Percentiles rank a stretch among this genome's conserved stretches.
Evolutionary conservation across 2,797 vertebrate species (phyloP).

Genomic region (Fringilla coelebs): DNA sequence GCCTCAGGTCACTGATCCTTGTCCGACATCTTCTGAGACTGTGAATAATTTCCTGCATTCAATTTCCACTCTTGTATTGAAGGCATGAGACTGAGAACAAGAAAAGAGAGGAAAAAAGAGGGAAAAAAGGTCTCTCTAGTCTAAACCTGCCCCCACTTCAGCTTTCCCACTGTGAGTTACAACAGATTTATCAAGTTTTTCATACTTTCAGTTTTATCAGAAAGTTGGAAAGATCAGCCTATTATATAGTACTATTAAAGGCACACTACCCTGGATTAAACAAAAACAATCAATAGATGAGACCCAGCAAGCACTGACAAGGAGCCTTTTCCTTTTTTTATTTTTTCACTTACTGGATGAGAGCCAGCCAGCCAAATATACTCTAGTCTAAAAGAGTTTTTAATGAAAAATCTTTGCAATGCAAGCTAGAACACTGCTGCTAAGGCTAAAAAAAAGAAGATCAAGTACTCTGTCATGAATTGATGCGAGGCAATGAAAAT

Average conservation of each 20-base stretch:
- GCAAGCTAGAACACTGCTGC: conserved; percentile 39
- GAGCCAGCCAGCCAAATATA: neutral
- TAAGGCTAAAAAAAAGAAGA: conserved; percentile 15
- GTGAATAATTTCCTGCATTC: conserved; percentile 6
- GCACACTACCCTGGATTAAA: neutral
- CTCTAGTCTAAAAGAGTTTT: neutral
- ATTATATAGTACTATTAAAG: neutral
- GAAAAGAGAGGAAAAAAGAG: neutral
- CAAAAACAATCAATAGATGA: neutral
- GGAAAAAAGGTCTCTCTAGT: neutral
- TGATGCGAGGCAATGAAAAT: conserved; percentile 64
- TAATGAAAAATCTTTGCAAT: conserved; percentile 34
- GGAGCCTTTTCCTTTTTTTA: neutral
- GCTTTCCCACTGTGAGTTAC: neutral
- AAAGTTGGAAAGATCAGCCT: neutral
- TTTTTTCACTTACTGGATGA: neutral
- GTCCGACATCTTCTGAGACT: conserved; percentile 34
- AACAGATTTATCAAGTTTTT: neutral
- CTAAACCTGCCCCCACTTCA: fast-evolving
- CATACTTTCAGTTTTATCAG: neutral
- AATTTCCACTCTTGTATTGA: neutral
- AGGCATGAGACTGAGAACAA: neutral
- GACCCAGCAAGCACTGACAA: neutral
- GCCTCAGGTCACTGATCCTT: conserved; percentile 30
- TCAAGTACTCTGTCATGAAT: conserved; percentile 43